phyloP scores from a whole-genome alignment of 2,113 vertebrate genomes.

The Gymnogyps californianus region DNA sequence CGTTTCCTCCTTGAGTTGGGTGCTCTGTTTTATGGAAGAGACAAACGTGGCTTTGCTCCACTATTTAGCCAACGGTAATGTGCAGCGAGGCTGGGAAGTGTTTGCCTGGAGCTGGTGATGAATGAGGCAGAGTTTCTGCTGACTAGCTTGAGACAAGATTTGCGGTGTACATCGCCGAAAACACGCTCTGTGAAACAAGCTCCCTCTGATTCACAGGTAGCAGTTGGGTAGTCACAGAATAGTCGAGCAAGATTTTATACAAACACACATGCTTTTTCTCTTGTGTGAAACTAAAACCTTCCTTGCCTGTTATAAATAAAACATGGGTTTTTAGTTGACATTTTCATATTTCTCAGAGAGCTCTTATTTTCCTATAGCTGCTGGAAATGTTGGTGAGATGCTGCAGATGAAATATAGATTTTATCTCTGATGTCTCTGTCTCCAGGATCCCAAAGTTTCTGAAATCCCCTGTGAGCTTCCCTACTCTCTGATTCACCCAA shows the following conservation, averaged over 20 bases:
- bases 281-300: background rate
- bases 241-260: background rate
- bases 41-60: fast-evolving
- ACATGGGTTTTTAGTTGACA: background rate
- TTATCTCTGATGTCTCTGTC: background rate
- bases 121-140: background rate
- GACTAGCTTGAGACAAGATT: background rate
- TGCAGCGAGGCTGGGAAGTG: background rate
- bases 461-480: background rate
- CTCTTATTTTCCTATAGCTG: background rate
- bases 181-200: fast-evolving
- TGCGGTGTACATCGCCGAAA: background rate
- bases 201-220: background rate
- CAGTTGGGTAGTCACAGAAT: background rate
- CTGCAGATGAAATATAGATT: background rate
- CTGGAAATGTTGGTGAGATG: background rate
- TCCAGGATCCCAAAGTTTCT: background rate
- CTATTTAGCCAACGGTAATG: fast-evolving
- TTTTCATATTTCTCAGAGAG: background rate
- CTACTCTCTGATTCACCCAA: background rate
- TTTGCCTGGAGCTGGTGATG: background rate
- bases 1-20: no score
- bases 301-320: background rate
- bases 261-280: background rate
- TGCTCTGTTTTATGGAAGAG: background rate